phyloP scores from a whole-genome alignment of 2,797 vertebrate species.

The Labroides dimidiatus region DNA sequence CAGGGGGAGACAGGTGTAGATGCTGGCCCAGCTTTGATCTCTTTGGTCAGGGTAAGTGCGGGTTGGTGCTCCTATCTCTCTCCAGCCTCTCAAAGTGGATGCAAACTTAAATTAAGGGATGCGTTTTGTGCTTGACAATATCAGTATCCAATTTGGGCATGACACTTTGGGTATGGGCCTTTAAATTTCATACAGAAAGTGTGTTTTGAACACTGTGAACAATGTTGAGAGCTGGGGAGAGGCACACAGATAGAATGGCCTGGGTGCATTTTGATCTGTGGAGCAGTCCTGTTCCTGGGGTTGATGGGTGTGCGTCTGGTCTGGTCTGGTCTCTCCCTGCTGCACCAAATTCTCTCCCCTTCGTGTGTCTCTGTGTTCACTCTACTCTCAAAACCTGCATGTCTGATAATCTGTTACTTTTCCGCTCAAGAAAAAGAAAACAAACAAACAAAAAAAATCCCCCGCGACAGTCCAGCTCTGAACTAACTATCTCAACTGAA shows the following conservation, averaged over 20 bases:
- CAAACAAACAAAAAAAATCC: conserved; percentile 14
- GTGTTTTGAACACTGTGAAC: conserved; percentile 15
- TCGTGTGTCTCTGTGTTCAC: conserved; percentile 77
- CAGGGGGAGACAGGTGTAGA: conserved; percentile 80
- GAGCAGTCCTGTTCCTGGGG: conserved; percentile 72
- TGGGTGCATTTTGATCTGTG: conserved; percentile 81
- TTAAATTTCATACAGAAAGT: conserved; percentile 16
- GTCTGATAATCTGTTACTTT: conserved; percentile 71
- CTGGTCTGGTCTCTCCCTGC: conserved; percentile 66
- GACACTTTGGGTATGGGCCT: not conserved
- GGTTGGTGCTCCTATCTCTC: conserved; percentile 80
- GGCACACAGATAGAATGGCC: conserved; percentile 81
- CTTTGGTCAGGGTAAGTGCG: conserved; percentile 84
- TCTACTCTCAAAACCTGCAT: conserved; percentile 79
- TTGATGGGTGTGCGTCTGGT: conserved; percentile 76
- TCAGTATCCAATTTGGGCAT: conserved; percentile 18
- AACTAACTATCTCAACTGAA: conserved; percentile 88
- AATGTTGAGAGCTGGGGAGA: conserved; percentile 75
- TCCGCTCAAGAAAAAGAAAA: conserved; percentile 30
- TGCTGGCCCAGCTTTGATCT: conserved; percentile 78
- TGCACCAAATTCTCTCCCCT: conserved; percentile 66
- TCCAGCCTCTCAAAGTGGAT: conserved; percentile 71
- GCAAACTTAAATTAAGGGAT: conserved; percentile 4
- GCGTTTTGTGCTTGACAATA: conserved; percentile 13
- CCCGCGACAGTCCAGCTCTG: conserved; percentile 67